Percentiles rank a stretch among this genome's conserved stretches.
Conservation (phyloP, 2,888 invertebrate species). For the Zootermopsis nevadensis region DNA sequence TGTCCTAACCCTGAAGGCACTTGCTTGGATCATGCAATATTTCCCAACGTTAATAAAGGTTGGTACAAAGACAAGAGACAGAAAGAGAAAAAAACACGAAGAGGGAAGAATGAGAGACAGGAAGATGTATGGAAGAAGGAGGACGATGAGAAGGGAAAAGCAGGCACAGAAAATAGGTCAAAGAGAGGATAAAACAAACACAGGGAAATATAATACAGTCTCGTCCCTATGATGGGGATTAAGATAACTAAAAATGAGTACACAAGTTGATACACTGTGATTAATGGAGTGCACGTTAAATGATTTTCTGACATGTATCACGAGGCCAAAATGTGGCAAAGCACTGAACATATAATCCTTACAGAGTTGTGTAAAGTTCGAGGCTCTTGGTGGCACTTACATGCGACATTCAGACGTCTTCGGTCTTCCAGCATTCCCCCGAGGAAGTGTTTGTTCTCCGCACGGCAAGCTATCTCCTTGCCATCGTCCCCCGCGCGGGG, state of each 20-base stretch:
- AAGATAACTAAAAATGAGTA: too few species aligned
- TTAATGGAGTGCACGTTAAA: too few species aligned
- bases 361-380: neutral
- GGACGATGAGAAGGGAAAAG: neutral
- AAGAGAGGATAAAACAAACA: too few species aligned
- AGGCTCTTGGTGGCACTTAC: slow-evolving; percentile 76
- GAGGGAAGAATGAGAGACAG: neutral
- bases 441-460: slow-evolving; percentile 88
- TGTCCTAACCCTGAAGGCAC: neutral
- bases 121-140: neutral
- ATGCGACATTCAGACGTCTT: slow-evolving; percentile 81
- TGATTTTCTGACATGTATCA: too few species aligned
- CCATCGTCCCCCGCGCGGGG: slow-evolving; percentile 85
- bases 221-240: too few species aligned
- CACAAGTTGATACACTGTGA: too few species aligned
- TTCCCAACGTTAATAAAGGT: neutral
- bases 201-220: too few species aligned
- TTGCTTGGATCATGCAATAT: neutral
- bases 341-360: neutral
- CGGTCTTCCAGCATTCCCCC: slow-evolving; percentile 84
- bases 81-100: neutral
- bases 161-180: neutral
- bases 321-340: too few species aligned
- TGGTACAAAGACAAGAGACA: neutral
- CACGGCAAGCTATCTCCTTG: slow-evolving; percentile 83